Conservation (phyloP, 2,113 vertebrate genomes). For the Cebus imitator region DNA sequence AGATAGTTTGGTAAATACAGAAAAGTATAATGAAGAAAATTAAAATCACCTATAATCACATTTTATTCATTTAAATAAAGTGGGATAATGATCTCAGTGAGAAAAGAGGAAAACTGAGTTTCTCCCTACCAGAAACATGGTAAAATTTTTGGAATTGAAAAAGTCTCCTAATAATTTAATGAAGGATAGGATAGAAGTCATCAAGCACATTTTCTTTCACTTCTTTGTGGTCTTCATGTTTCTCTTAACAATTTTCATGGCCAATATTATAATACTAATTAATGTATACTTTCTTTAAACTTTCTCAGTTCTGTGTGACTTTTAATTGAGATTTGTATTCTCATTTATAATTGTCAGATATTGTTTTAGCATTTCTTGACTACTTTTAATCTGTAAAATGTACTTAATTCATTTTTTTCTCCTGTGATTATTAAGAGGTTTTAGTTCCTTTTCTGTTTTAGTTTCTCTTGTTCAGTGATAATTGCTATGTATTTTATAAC, state of each 20-base stretch:
- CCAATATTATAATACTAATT: constrained; percentile 3
- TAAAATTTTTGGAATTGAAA: constrained; percentile 23
- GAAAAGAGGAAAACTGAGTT: background rate
- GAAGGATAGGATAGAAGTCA: background rate
- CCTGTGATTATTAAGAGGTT: background rate
- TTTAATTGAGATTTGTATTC: constrained; percentile 30
- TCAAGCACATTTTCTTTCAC: background rate
- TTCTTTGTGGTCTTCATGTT: background rate
- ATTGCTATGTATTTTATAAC: background rate
- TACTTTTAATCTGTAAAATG: constrained; percentile 33
- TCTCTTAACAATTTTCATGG: background rate
- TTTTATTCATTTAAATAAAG: constrained; percentile 52
- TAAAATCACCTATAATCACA: constrained; percentile 37
- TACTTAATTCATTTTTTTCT: constrained; percentile 37
- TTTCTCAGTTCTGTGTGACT: constrained; percentile 11
- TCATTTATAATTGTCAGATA: background rate
- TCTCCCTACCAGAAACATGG: background rate
- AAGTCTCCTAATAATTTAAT: background rate
- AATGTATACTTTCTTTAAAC: background rate
- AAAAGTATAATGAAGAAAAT: constrained; percentile 57
- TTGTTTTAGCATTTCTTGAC: constrained; percentile 19
- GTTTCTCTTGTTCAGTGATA: background rate
- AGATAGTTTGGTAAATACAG: constrained; percentile 41
- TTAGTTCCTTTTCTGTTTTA: constrained; percentile 41
- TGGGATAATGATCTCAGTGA: background rate